Conservation (phyloP, 2,888 invertebrate genomes). For the Cerastoderma edule region DNA sequence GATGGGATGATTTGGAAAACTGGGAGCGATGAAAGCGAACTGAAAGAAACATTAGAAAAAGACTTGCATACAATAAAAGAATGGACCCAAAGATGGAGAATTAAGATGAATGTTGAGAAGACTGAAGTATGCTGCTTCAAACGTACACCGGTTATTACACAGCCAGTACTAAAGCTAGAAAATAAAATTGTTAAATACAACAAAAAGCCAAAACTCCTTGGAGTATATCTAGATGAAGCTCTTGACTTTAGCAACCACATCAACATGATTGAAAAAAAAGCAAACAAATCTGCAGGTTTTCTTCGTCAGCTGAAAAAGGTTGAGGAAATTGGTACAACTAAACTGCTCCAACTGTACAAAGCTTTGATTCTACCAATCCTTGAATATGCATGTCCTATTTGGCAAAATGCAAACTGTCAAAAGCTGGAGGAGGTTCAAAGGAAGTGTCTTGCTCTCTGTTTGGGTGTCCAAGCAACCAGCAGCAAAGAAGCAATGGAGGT, state of each 20-base stretch:
- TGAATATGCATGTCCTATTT: slow-evolving; percentile 32
- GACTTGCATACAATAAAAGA: slow-evolving; percentile 11
- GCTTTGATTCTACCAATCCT: slow-evolving; percentile 25
- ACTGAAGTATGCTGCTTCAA: not conserved
- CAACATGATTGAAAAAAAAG: slow-evolving; percentile 9
- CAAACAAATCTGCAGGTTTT: not conserved
- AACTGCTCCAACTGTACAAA: slow-evolving; percentile 1
- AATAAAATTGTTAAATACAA: not conserved
- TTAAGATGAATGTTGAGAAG: slow-evolving; percentile 18
- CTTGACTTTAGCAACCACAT: slow-evolving; percentile 25
- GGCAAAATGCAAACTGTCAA: slow-evolving; percentile 22
- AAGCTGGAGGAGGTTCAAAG: slow-evolving; percentile 15
- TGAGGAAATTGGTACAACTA: slow-evolving; percentile 8
- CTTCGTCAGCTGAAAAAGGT: slow-evolving; percentile 9
- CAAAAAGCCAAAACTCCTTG: slow-evolving; percentile 17
- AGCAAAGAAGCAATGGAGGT: slow-evolving; percentile 28
- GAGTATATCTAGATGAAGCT: slow-evolving; percentile 24
- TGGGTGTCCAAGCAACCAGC: slow-evolving; percentile 7
- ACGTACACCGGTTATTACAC: not conserved
- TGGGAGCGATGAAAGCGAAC: not conserved
- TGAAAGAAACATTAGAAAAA: not conserved
- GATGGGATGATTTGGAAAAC: slow-evolving; percentile 41
- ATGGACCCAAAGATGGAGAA: slow-evolving; percentile 32
- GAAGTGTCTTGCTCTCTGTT: slow-evolving; percentile 23
- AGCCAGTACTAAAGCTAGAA: not conserved